Evolutionary conservation across 2,888 invertebrate genomes (phyloP).

Genomic region (Athetis lepigone): DNA sequence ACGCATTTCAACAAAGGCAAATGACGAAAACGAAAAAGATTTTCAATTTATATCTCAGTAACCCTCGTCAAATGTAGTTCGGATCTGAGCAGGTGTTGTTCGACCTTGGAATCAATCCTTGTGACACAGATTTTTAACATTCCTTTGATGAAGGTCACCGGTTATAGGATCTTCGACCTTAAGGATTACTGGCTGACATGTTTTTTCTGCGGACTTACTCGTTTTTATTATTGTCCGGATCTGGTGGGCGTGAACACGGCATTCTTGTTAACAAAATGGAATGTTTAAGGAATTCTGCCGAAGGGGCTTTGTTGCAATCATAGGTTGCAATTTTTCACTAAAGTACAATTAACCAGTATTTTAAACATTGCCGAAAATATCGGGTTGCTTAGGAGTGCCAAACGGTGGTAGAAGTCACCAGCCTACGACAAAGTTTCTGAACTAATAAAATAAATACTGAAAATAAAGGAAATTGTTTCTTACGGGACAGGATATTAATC

Average conservation of each 20-base stretch:
- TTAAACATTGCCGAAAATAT: too few relatives aligned
- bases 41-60: slow-evolving; percentile 22
- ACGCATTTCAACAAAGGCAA: slow-evolving; percentile 23
- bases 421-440: too few relatives aligned
- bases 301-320: too few relatives aligned
- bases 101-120: slow-evolving; percentile 32
- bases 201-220: not conserved
- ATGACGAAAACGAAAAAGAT: slow-evolving; percentile 28
- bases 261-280: not conserved
- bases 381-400: too few relatives aligned
- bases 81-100: slow-evolving; percentile 49
- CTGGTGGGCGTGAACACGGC: not conserved
- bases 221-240: not conserved
- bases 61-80: slow-evolving; percentile 55
- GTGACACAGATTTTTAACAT: slow-evolving; percentile 30
- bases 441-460: too few relatives aligned
- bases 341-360: too few relatives aligned
- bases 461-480: too few relatives aligned
- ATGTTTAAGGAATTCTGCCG: too few relatives aligned
- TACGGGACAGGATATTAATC: too few relatives aligned
- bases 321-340: too few relatives aligned
- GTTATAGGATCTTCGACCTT: not conserved
- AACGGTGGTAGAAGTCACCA: too few relatives aligned
- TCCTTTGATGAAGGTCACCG: not conserved
- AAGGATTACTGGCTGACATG: not conserved